Base-by-base conservation (phyloP, 2,113 vertebrate species). In the Ptychochromis oligacanthus region DNA sequence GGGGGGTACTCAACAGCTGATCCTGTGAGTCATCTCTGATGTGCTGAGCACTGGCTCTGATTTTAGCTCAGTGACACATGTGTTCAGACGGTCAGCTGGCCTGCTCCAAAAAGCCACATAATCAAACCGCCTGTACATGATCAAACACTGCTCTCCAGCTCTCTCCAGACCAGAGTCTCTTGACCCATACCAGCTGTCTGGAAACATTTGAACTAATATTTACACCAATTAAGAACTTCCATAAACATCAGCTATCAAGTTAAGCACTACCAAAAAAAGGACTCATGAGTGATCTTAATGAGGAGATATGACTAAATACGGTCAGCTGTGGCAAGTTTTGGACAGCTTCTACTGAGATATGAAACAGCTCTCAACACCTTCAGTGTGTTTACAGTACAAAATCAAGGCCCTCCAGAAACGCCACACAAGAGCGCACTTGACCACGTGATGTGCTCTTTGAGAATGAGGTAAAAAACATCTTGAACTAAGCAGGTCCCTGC, bases 181-280 rank as follows among this genome's bases (percentile, higher is more conserved):
- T 84, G 72, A 89, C 80, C 77, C 3, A 40, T 40, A 91, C 94
- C 96, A 96, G 94, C 77, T 92, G 88, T 92, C 95, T 95, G 95
- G 93, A 96, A 96, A 96, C 96, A 96, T 96, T 95, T 95, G 88
- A 94, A 95, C 89, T 94, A 95, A 97, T 96, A 97, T 96, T 97
- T 96, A 96, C 96, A 95, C 92, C 94, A 95, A 93, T 94, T 87
- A 93, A 94, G 93, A 95, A 96, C 93, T 93, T 94, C 93, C 95
- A 95, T 95, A 96, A 97, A 96, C 95, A 96, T 92, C 90, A 96
- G 93, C 85, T 90, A 96, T 93, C 56, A 76, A 76, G 67, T 62
- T 8, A 28, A 88, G 87, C 34, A 31, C 61, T 54, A 82, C 78
- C 75, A 62, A 87, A 86, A 67, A 90, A 86, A 74, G 75, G 65